Conservation (phyloP, 2,113 vertebrate genomes). For the Silurus meridionalis region DNA sequence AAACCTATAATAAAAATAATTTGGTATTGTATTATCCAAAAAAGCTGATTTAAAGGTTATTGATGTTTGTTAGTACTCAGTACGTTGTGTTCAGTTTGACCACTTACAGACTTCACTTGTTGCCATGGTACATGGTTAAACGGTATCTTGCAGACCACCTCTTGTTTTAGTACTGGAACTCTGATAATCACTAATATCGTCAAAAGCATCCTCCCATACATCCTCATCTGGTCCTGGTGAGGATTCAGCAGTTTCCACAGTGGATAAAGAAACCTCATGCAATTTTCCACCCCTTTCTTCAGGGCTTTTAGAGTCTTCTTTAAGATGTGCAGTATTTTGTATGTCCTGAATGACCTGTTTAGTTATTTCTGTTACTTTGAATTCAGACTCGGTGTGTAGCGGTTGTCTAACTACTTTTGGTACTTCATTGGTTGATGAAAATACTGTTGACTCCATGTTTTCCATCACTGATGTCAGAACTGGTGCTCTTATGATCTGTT, state of each 20-base stretch:
- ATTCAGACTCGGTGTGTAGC: conserved; percentile 13
- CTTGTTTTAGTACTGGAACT: conserved; percentile 13
- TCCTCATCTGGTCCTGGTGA: conserved; percentile 55
- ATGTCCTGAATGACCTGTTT: neutral
- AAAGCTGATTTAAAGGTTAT: neutral
- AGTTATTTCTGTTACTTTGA: conserved; percentile 10
- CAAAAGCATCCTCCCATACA: conserved; percentile 70
- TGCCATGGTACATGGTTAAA: neutral
- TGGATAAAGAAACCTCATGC: neutral
- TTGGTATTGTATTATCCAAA: conserved; percentile 2
- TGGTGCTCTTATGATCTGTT: neutral
- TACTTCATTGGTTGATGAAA: neutral
- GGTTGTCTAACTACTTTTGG: neutral
- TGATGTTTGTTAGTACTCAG: neutral
- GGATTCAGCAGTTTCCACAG: neutral
- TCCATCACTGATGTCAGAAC: neutral
- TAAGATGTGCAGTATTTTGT: neutral
- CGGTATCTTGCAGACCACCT: neutral
- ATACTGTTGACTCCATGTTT: neutral
- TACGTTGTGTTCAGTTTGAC: neutral
- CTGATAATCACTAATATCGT: conserved; percentile 46
- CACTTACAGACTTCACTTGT: conserved; percentile 26
- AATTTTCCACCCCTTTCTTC: neutral
- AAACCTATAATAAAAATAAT: conserved; percentile 13
- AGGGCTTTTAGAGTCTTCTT: neutral